Base-by-base conservation (phyloP, 2,113 vertebrate genomes). In the Callocephalon fimbriatum region DNA sequence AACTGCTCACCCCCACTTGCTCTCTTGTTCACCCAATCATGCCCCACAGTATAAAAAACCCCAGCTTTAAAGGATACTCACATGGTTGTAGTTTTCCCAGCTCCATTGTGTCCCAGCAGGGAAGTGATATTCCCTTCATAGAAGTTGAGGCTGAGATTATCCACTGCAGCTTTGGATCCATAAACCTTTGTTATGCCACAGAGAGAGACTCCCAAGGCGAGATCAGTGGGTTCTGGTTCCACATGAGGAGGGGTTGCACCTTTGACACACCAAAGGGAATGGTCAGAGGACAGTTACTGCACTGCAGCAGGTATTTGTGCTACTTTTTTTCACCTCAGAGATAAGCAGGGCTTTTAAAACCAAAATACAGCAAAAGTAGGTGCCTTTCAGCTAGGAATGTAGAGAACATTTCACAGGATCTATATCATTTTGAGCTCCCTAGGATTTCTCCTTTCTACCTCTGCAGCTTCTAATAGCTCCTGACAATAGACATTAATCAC, bases 11-110 rank as follows among this genome's bases (percentile, higher is more conserved):
- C 38, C 32, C 47, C 56, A 44, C 29, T 44, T 72, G 65, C 47
- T 90, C 68, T 70, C 76, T 44, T 0, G 1, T 62, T 76, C 71
- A 80, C 20, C 22, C 40, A 68, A 2, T 26, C 37, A 25, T 12
- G 25, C 27, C 44, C 48, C 61, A 47, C 9, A 27, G 9, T n/a
- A 50, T 10, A 15, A 32, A 40, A 27, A 44, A 12, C 25, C n/a
- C 7, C 42, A 25, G 11, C 76, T 93, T 68, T 48, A 65, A 95
- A 93, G 42, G 42, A 35, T 71, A 94, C 98, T 12, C 97, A 99
- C 99, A 99, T 99, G 74, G 99, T 99, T 11, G 99, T 99, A 17
- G 99, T 99, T 98, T 99, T 99, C 63, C 99, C 99, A 1, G 99
- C 99, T 96, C 99, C 99, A 12, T 99, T 99, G 97, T 99, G 99